phyloP scores from a whole-genome alignment of 1,140 invertebrate species.

The Drosophila carrolli region DNA sequence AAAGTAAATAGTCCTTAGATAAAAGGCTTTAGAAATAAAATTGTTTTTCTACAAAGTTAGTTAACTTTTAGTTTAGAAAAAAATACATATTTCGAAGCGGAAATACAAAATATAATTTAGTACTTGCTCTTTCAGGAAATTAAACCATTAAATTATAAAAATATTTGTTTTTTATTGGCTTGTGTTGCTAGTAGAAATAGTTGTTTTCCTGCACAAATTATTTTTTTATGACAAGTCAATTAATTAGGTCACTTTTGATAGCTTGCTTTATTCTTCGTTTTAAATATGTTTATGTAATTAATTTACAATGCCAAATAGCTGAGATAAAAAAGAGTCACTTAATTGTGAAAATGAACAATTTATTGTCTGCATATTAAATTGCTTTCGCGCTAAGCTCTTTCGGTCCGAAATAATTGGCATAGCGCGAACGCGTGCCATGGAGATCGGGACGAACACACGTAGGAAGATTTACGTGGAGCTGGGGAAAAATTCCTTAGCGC shows the following conservation, averaged over 20 bases:
- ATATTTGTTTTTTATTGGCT: not conserved
- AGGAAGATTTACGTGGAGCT: conserved; percentile 4
- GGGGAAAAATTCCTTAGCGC: conserved; percentile 30
- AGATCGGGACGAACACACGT: conserved; percentile 23
- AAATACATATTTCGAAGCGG: not conserved
- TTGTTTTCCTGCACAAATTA: not conserved
- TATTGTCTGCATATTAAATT: conserved; percentile 51
- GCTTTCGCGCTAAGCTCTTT: conserved; percentile 4
- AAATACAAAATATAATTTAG: not conserved
- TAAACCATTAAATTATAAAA: no score
- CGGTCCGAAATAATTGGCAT: conserved; percentile 47
- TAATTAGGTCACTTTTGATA: conserved; percentile 1
- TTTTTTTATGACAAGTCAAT: no score
- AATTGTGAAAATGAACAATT: conserved; percentile 57
- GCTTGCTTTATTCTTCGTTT: not conserved
- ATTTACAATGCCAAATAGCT: conserved; percentile 6
- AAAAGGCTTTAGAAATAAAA: no score
- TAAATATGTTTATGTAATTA: conserved; percentile 13
- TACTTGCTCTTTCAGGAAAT: not conserved
- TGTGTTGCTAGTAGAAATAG: not conserved
- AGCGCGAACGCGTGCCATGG: conserved; percentile 7
- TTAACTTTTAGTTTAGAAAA: no score
- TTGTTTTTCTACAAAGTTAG: not conserved
- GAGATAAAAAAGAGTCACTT: conserved; percentile 19
- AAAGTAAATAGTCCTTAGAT: no score